Evolutionary conservation across 2,113 vertebrate genomes (phyloP).

Genomic region (Donacobius atricapilla): DNA sequence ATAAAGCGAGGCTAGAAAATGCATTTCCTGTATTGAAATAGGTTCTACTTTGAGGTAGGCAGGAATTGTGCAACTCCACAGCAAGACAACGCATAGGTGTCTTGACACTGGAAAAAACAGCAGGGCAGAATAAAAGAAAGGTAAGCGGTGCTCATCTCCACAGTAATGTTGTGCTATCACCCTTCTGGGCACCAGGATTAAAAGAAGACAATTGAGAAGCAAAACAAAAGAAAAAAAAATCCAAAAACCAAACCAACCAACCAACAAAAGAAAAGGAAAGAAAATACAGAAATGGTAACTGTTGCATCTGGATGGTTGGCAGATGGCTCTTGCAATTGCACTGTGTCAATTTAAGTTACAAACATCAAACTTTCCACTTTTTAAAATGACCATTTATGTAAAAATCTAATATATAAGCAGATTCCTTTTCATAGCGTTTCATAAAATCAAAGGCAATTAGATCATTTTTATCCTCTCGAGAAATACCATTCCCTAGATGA

Average conservation of each 20-base stretch:
- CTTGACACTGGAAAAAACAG: background rate
- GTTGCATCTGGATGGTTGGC: background rate
- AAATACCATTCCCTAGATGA: slow-evolving; percentile 53
- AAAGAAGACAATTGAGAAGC: background rate
- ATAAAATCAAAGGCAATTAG: slow-evolving; percentile 48
- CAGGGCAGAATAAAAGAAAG: background rate
- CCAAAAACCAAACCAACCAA: background rate
- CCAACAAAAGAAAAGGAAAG: background rate
- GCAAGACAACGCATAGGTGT: background rate
- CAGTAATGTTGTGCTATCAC: background rate
- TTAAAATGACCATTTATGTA: slow-evolving; percentile 17
- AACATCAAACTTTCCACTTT: slow-evolving; percentile 35
- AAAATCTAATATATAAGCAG: slow-evolving; percentile 41
- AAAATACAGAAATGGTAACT: background rate
- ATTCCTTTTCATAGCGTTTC: slow-evolving; percentile 34
- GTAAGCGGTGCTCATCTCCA: background rate
- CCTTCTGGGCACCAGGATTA: background rate
- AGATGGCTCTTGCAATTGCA: background rate
- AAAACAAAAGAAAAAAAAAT: background rate
- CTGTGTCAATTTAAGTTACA: background rate
- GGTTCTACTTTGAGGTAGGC: background rate
- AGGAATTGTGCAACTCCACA: background rate
- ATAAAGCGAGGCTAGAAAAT: background rate
- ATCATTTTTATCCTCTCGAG: slow-evolving; percentile 49
- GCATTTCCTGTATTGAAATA: background rate